phyloP scores from a whole-genome alignment of 2,888 invertebrate genomes.

The Creontiades dilutus region DNA sequence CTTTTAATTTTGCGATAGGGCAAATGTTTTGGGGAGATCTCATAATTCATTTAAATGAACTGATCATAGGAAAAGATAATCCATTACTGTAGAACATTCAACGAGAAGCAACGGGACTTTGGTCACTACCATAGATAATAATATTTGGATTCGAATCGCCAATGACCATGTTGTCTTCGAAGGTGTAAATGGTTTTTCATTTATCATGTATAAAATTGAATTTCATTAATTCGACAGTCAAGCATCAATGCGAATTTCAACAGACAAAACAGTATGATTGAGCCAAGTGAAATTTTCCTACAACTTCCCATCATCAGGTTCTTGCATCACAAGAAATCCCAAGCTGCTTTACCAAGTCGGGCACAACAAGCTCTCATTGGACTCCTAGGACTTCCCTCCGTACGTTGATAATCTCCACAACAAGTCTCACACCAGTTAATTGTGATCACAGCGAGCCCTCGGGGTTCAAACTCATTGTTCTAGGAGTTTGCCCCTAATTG shows the following conservation, averaged over 20 bases:
- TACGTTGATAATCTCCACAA: conserved; percentile 19
- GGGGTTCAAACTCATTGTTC: conserved; percentile 65
- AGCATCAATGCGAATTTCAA: background rate
- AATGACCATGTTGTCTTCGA: no score
- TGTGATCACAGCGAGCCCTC: conserved; percentile 32
- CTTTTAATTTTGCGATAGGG: no score
- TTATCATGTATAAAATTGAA: no score
- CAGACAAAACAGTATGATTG: background rate
- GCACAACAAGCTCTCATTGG: conserved; percentile 45
- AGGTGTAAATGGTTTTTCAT: no score
- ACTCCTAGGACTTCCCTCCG: background rate
- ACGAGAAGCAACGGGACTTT: no score
- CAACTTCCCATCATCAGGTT: background rate
- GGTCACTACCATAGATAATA: no score
- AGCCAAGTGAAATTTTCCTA: background rate
- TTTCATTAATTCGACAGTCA: no score
- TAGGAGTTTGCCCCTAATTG: conserved; percentile 57
- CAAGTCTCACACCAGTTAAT: conserved; percentile 57
- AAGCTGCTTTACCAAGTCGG: conserved; percentile 47
- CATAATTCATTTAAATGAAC: no score
- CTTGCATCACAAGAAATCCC: conserved; percentile 6
- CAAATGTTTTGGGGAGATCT: no score
- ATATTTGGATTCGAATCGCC: no score
- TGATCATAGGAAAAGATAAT: no score
- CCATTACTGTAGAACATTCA: no score